Base-by-base conservation (phyloP, 2,888 invertebrate species). In the Drosophila seclusa region DNA sequence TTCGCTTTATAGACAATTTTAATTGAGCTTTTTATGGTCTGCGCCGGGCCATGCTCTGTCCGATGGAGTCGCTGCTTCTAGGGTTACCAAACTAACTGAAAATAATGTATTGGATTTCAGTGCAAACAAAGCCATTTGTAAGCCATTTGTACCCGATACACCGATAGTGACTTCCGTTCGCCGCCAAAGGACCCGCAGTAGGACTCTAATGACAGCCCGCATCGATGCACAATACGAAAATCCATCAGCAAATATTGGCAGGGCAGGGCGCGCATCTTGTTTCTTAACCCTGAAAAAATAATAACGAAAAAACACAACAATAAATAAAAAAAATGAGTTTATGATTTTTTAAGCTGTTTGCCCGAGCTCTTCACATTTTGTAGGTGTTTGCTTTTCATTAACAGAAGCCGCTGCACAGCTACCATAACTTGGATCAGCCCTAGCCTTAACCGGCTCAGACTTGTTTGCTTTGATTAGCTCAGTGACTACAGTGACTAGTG, bases 1-100 rank as follows among this genome's bases (percentile, higher is more conserved):
- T 90, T 90, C 80, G 74, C 80, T 85, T 83, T 86, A 85, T 91
- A 92, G 90, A 85, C 89, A 90, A 87, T 92, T 91, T 92, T 92
- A 92, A 92, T 92, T 92, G 91, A 90, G 91, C 92, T 90, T 92
- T 92, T 92, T 91, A 91, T 91, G 87, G 77, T 48, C 57, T 68
- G 61, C 59, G 38, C 61, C 24, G 52, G 48, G 53, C 58, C 60
- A 18, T 32, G 42, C 38, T 45, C 32, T 27, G 42, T 32, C 38
- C 27, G 53, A 18, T 16, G 45, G n/a, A 38, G 55, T 38, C 29
- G 18, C 27, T 21, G 24, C 31, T 27, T 11, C 24, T 55, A 63
- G 34, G 57, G 55, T 58, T 64, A 45, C 57, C 64, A 70, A 24
- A n/a, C 38, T 50, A 53, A 52, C 45, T 50, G 40, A 27, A 38